These are phyloP conservation scores for Pseudococcus viburni DNA, from an alignment of 2,888 invertebrate species.

Conservation along the genomic window DNA sequence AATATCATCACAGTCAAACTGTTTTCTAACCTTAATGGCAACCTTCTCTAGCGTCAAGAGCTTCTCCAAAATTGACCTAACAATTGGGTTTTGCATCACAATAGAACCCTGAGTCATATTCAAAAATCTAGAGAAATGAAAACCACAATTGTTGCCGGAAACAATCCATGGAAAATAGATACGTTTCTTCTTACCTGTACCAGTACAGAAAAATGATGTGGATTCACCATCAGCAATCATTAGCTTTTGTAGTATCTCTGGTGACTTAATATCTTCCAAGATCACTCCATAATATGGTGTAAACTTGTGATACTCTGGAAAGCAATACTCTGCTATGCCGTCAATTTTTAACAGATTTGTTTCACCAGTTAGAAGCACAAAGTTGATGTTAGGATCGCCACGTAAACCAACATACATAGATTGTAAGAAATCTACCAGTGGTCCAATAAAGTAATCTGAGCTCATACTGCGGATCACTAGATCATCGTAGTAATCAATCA, in stretches of 20 bases:
- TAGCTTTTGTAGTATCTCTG: neutral
- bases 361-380: neutral
- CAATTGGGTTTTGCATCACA: neutral
- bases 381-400: neutral
- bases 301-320: neutral
- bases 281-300: neutral
- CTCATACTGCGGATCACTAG: neutral
- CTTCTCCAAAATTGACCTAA: neutral
- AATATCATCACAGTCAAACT: neutral
- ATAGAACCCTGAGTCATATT: neutral
- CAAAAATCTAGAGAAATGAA: neutral
- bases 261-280: neutral
- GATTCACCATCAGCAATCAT: neutral
- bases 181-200: neutral
- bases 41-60: neutral
- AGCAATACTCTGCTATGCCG: neutral
- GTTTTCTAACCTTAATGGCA: neutral
- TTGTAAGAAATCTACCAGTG: neutral
- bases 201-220: neutral
- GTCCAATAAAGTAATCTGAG: neutral
- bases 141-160: neutral
- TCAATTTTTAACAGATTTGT: neutral
- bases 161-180: neutral
- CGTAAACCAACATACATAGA: neutral
- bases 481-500: conserved; percentile 14